Evolutionary conservation across 2,888 invertebrate species (phyloP), one percentile per base, ranked within the genome.

Genomic region (Mycalesis mineus): DNA sequence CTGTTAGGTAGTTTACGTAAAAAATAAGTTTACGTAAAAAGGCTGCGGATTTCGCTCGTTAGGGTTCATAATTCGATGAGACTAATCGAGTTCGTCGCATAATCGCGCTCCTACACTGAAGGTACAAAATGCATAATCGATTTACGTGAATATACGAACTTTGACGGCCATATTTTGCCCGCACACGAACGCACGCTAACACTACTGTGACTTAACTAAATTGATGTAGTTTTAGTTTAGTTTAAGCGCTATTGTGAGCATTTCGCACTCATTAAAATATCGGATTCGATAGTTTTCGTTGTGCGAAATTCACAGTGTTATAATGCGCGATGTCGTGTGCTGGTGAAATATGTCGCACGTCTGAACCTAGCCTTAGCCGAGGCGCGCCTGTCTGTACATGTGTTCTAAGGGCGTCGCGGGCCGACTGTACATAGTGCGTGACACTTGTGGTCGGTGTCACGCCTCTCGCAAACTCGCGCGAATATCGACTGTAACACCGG

Each of bases 61-160:
- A 49, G 13, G n/a, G 28, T 37, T 22, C 7, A 11, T 37, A 49
- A 37, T 37, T 22, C 11, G 42, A 41, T 11, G 11, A 33, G 54
- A 31, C 33, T 52, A 17, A 57, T 48, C 58, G 68, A 70, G 75
- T 77, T 77, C 74, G 74, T 68, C 62, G 40, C 55, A 65, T 68
- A 71, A 75, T 74, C 78, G 78, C 77, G 78, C 65, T 68, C 72
- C 82, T 80, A 77, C 83, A 64, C 66, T 69, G 71, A 75, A 74
- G 84, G 87, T 86, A 86, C 87, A 85, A 86, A 87, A 73, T 68
- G 85, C 84, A 84, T 84, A 84, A 84, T 82, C 40, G 42, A 8
- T 41, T 29, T 37, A 39, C 49, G 55, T 33, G 36, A 36, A 33
- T 9, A 9, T 33, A 33, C 33, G 33, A 33, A 8, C 31, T 14